Evolutionary conservation across 2,113 vertebrate species (phyloP).

Genomic region (Dolichotis patagonum): DNA sequence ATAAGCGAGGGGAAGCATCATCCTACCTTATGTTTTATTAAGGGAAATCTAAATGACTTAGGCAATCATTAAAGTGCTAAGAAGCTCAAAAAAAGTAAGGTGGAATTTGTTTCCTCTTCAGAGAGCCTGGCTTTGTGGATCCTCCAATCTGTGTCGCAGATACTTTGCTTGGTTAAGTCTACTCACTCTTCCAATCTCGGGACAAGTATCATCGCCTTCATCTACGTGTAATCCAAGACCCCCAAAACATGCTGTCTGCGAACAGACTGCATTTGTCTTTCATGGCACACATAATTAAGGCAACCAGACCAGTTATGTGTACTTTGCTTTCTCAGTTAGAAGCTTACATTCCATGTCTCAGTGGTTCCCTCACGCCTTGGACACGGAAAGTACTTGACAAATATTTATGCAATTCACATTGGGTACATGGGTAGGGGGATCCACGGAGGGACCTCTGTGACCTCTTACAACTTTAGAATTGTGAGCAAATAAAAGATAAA

Average conservation of each 20-base stretch:
- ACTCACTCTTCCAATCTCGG: not conserved
- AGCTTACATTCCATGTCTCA: not conserved
- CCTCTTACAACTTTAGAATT: not conserved
- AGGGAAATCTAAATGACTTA: not conserved
- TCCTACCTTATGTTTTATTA: not conserved
- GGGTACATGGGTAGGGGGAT: no score
- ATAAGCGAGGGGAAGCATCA: not conserved
- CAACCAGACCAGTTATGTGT: not conserved
- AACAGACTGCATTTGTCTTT: not conserved
- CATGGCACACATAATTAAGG: not conserved
- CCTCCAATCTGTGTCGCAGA: not conserved
- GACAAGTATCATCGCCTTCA: not conserved
- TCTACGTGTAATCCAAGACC: no score
- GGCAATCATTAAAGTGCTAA: not conserved
- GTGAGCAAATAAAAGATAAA: not conserved
- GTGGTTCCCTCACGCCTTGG: no score
- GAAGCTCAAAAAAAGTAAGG: not conserved
- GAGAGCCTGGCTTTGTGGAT: not conserved
- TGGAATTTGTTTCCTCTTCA: not conserved
- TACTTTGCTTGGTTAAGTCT: not conserved
- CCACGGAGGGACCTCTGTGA: not conserved
- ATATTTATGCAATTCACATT: not conserved
- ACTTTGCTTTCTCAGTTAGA: not conserved
- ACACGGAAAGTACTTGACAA: not conserved
- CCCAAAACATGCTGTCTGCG: not conserved